A percentile compares a stretch with the other conserved stretches of the same genome.
Conservation (phyloP, 2,888 invertebrate genomes). For the Sepioteuthis lessoniana region DNA sequence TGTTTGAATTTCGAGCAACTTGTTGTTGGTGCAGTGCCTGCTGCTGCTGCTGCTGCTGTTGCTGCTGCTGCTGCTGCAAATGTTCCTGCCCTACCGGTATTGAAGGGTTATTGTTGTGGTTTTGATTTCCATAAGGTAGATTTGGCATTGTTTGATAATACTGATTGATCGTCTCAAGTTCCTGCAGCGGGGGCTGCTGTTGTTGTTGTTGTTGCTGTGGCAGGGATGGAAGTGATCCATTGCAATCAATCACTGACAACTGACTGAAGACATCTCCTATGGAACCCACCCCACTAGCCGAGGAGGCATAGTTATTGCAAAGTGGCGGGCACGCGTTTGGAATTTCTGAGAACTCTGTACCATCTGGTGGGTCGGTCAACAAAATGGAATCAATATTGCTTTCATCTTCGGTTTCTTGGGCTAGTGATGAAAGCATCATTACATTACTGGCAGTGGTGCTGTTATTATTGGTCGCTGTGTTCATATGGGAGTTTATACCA, state of each 20-base stretch:
- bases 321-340: not conserved
- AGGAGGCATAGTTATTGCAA: not conserved
- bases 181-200: not conserved
- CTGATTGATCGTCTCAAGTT: not conserved
- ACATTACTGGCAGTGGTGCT: not conserved
- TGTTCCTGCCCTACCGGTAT: not conserved
- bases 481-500: not conserved
- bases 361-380: conserved; percentile 34
- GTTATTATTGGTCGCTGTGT: not conserved
- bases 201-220: not conserved
- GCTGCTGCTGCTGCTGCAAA: not conserved
- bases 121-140: not conserved
- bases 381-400: not conserved
- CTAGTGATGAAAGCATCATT: not conserved
- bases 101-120: not conserved
- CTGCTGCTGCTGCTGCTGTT: not conserved
- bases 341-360: conserved; percentile 37
- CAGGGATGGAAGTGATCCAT: not conserved
- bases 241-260: not conserved
- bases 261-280: not conserved
- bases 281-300: not conserved
- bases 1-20: not conserved
- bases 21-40: not conserved
- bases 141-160: conserved; percentile 37
- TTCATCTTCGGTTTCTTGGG: not conserved